These are phyloP conservation scores for Lepidocyrtoides sp. DNA, from an alignment of 2,888 invertebrate genomes.

Conservation along the genomic window DNA sequence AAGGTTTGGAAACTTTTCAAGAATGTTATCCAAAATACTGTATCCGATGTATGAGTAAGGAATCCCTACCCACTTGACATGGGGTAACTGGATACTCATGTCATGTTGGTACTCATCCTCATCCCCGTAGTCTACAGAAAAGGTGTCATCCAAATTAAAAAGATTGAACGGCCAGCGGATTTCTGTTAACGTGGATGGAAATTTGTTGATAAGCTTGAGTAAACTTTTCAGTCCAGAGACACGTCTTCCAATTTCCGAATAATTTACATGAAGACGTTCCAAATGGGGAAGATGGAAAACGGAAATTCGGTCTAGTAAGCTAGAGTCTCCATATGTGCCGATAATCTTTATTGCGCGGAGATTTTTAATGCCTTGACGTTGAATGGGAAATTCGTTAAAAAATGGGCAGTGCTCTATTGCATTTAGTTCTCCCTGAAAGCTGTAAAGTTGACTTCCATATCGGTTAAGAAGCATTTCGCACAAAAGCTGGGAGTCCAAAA, in stretches of 20 bases:
- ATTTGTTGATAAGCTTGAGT: not conserved
- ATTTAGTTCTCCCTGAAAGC: not conserved
- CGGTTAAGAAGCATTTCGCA: not conserved
- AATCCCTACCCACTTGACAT: not conserved
- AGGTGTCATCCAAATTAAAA: not conserved
- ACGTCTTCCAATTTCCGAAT: not conserved
- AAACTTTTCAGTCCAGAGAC: not conserved
- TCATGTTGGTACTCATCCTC: not conserved
- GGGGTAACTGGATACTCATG: not conserved
- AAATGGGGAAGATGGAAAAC: not conserved
- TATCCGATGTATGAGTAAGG: not conserved
- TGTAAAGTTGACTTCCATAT: not conserved
- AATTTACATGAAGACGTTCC: not conserved
- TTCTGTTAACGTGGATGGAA: not conserved
- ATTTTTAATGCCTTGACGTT: not conserved
- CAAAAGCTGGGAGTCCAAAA: not conserved
- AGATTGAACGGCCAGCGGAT: not conserved
- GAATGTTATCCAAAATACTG: not conserved
- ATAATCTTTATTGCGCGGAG: not conserved
- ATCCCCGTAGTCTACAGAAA: not conserved
- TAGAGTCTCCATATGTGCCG: conserved; percentile 16
- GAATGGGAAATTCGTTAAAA: not conserved
- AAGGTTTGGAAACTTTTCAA: not conserved
- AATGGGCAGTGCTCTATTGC: not conserved
- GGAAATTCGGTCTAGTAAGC: not conserved